These are phyloP conservation scores for Semaprochilodus insignis DNA, from an alignment of 2,797 vertebrate species.

Conservation along the genomic window DNA sequence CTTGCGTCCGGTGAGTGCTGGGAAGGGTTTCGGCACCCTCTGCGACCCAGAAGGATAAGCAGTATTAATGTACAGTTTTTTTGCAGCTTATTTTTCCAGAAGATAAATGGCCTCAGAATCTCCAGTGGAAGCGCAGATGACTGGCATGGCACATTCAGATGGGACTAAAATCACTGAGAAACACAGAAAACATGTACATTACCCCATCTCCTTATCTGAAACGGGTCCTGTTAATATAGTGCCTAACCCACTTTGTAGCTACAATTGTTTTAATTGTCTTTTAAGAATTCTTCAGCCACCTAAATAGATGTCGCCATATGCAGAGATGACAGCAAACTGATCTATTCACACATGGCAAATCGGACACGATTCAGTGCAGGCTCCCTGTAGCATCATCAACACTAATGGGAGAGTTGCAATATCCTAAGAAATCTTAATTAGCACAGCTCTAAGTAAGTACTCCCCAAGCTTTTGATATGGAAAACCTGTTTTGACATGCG, in stretches of 20 bases:
- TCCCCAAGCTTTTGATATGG: conserved; percentile 47
- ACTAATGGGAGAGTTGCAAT: background rate
- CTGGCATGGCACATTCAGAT: too few relatives aligned
- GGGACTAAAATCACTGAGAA: too few relatives aligned
- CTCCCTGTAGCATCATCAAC: background rate
- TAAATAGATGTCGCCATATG: background rate
- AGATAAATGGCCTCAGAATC: too few relatives aligned
- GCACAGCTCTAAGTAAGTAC: background rate
- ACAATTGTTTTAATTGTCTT: background rate
- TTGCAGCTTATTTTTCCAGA: too few relatives aligned
- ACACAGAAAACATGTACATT: too few relatives aligned
- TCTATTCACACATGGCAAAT: background rate
- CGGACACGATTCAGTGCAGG: background rate
- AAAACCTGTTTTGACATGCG: conserved; percentile 35
- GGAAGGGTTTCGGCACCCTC: too few relatives aligned
- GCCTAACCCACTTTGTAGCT: background rate
- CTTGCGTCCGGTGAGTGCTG: too few relatives aligned
- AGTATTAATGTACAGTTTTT: too few relatives aligned
- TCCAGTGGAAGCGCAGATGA: too few relatives aligned
- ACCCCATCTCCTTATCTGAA: too few relatives aligned
- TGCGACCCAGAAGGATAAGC: too few relatives aligned
- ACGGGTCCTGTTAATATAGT: too few relatives aligned
- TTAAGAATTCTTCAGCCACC: background rate
- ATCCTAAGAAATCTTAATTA: conserved; percentile 17
- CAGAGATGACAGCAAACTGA: background rate